A percentile compares a stretch with the other conserved stretches of the same genome.
These are phyloP conservation scores for Oreochromis niloticus DNA, from an alignment of 2,113 vertebrate species.

Conservation along the genomic window DNA sequence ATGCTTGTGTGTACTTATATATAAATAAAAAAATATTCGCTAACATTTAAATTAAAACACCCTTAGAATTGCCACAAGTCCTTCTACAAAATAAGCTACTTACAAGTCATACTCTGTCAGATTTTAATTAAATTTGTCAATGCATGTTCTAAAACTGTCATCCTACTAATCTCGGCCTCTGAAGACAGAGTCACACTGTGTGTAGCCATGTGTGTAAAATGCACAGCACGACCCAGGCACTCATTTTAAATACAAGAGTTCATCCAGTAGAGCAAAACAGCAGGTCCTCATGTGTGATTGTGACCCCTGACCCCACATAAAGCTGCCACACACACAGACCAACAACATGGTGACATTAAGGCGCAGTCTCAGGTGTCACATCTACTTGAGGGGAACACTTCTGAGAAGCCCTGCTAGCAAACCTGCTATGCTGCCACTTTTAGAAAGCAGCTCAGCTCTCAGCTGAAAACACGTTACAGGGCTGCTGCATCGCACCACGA, in stretches of 20 bases:
- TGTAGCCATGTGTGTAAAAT: background rate
- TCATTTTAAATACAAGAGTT: rapidly evolving
- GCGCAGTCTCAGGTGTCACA: constrained; percentile 32
- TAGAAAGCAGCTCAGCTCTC: background rate
- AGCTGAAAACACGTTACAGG: background rate
- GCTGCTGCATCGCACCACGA: background rate
- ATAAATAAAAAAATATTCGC: background rate
- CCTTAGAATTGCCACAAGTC: background rate
- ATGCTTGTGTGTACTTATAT: rapidly evolving
- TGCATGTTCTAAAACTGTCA: background rate
- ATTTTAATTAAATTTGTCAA: background rate
- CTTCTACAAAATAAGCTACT: background rate
- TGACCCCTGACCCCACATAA: background rate
- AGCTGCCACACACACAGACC: background rate
- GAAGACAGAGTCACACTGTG: rapidly evolving
- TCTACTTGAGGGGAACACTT: constrained; percentile 11
- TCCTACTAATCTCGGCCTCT: background rate
- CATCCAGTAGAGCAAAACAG: background rate
- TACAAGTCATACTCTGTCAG: background rate
- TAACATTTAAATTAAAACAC: background rate
- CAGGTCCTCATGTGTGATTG: background rate
- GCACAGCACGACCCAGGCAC: rapidly evolving
- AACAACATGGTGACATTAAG: constrained; percentile 26
- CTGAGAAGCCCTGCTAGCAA: background rate
- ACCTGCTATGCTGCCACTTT: constrained; percentile 2